phyloP scores from a whole-genome alignment of 2,888 invertebrate genomes.

The Dioctria linearis region DNA sequence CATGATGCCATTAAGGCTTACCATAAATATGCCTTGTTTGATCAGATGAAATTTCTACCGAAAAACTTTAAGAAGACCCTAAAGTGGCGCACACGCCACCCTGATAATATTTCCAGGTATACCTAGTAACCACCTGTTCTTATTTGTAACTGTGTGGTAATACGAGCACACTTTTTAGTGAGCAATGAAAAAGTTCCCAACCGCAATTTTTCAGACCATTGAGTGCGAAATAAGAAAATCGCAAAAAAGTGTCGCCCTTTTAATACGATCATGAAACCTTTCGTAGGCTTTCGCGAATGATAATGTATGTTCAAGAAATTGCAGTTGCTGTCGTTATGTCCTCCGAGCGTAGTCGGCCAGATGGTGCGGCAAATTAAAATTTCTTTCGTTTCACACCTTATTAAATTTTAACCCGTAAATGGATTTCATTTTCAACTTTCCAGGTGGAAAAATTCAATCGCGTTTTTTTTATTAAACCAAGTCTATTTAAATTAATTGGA shows the following conservation, averaged over 20 bases:
- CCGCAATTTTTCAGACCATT: constrained; percentile 45
- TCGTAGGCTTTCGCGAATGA: not conserved
- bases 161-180: constrained; percentile 34
- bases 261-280: constrained; percentile 24
- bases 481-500: constrained; percentile 30
- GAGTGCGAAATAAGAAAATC: constrained; percentile 44
- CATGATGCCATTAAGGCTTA: not conserved
- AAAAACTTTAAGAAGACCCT: not conserved
- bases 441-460: constrained; percentile 19
- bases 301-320: not conserved
- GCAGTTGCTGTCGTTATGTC: not conserved
- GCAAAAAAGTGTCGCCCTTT: constrained; percentile 38
- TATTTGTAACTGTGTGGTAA: constrained; percentile 16
- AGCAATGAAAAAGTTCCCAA: constrained; percentile 40
- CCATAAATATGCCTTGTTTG: not conserved
- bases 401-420: constrained; percentile 40
- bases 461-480: not conserved
- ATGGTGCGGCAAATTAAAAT: constrained; percentile 48
- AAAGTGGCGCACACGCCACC: not conserved
- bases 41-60: not conserved
- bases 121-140: constrained; percentile 10
- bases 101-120: not conserved
- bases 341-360: not conserved
- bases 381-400: constrained; percentile 46
- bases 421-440: constrained; percentile 18